Evolutionary conservation across 2,888 invertebrate genomes (phyloP), one percentile per base, ranked within the genome.

Genomic region (Polia nebulosa): DNA sequence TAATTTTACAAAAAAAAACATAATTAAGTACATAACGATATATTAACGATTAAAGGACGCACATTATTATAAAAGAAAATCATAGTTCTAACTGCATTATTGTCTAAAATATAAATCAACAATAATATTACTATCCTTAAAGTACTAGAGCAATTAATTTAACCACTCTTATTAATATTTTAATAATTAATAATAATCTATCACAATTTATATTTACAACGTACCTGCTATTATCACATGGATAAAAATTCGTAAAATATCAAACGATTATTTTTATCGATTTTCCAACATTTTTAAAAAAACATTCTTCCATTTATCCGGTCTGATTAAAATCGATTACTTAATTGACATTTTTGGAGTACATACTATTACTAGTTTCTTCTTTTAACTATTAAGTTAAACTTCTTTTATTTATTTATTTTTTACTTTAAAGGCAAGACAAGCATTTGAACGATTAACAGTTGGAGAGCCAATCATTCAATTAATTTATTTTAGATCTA

Each of bases 171-270:
- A 7, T 5, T 32, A 11, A 22, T 49, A 32, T 55, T 49, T 15
- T 65, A n/a, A 57, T 39, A 32, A 25, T 29, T 27, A 57, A 20
- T 58, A 49, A 51, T 20, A 59, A 56, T 47, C 45, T 72, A 52
- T 49, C 60, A 45, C 34, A 57, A 58, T 60, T 67, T 27, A 59
- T 76, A 78, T 72, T 81, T 73, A 84, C 67, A 80, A 64, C 56
- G 47, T 79, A 84, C 47, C 73, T 53, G 11, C 79, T 83, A 86
- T 76, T 86, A 87, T 87, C 87, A 87, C 85, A 87, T 80, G 76
- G 76, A 80, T 77, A 74, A 69, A 71, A 80, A 67, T 63, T 72
- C 72, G 59, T 71, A 25, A 57, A 58, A 57, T 58, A 68, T 58
- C 61, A 20, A 52, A 36, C 25, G 17, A 22, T 39, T 22, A 0